Evolutionary conservation across 1,140 invertebrate genomes (phyloP).

Genomic region (Solenopsis fugax): DNA sequence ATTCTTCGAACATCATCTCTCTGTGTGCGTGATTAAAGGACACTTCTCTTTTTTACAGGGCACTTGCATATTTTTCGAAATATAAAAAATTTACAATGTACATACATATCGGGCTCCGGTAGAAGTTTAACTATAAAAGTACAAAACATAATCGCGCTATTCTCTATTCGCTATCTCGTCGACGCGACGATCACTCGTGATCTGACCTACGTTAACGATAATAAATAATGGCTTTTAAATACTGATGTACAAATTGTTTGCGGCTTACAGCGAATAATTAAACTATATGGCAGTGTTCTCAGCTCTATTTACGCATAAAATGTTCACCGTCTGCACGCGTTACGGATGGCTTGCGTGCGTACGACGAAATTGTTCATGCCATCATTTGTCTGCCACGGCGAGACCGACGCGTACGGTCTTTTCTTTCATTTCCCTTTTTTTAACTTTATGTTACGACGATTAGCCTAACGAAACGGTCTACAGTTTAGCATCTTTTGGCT

Average conservation of each 20-base stretch:
- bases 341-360: not conserved
- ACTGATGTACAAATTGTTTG: slow-evolving; percentile 85
- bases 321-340: not conserved
- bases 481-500: slow-evolving; percentile 83
- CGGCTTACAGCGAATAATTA: slow-evolving; percentile 78
- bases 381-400: slow-evolving; percentile 33
- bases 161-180: slow-evolving; percentile 26
- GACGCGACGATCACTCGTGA: slow-evolving; percentile 21
- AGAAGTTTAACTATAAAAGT: slow-evolving; percentile 79
- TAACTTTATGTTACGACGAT: slow-evolving; percentile 22
- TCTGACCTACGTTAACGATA: slow-evolving; percentile 81
- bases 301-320: slow-evolving; percentile 76
- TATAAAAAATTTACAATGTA: slow-evolving; percentile 48
- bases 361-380: slow-evolving; percentile 50
- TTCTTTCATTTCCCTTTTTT: slow-evolving; percentile 24
- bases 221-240: slow-evolving; percentile 86
- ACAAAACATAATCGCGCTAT: slow-evolving; percentile 83
- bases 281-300: slow-evolving; percentile 84
- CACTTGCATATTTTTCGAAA: slow-evolving; percentile 45
- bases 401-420: slow-evolving; percentile 7
- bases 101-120: slow-evolving; percentile 29
- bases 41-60: slow-evolving; percentile 67
- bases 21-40: slow-evolving; percentile 51
- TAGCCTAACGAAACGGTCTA: slow-evolving; percentile 56
- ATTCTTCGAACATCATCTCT: slow-evolving; percentile 68